Evolutionary conservation across 2,797 vertebrate genomes (phyloP), one percentile per base, ranked within the genome.

Genomic region (Ispidina picta): DNA sequence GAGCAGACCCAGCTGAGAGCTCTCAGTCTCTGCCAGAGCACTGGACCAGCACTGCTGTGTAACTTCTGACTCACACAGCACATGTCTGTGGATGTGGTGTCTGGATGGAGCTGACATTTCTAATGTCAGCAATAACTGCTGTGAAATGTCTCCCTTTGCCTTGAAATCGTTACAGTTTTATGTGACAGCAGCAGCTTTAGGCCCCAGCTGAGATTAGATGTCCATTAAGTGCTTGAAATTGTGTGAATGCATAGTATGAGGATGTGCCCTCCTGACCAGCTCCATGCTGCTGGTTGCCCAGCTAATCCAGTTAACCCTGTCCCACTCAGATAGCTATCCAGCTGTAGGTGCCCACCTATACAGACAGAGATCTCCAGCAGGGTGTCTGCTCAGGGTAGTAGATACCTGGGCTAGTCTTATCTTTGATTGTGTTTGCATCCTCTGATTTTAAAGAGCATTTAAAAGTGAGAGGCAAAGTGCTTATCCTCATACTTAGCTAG

Each of bases 131-230:
- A 83, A 3, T 89, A 79, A 83, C 75, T 84, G 6, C 72, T 64
- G 77, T 71, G 88, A 84, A 91, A 86, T 46, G 56, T 66, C 78
- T 83, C 54, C 65, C 66, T 92, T 85, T 71, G 86, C 88, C 72
- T 84, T 80, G 88, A 87, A 80, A 85, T 90, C 51, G 0, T 93
- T 80, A 23, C 21, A 22, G 65, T 51, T 91, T 84, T 84, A 69
- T 83, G 77, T 76, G 80, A 72, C 76, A 79, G 86, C 78, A 76
- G 82, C 70, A 93, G 70, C 85, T 88, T 43, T 23, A 39, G 71
- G 64, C 49, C 74, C 81, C 90, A 91, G 69, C 90, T 94, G 92
- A 83, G 83, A 77, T 82, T 16, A 79, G 49, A 82, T 92, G 49
- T 69, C 65, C 69, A 71, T 85, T 84, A 90, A 91, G 78, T 62